These are phyloP conservation scores for Nettapus auritus DNA, from an alignment of 2,113 vertebrate genomes.

Conservation along the genomic window DNA sequence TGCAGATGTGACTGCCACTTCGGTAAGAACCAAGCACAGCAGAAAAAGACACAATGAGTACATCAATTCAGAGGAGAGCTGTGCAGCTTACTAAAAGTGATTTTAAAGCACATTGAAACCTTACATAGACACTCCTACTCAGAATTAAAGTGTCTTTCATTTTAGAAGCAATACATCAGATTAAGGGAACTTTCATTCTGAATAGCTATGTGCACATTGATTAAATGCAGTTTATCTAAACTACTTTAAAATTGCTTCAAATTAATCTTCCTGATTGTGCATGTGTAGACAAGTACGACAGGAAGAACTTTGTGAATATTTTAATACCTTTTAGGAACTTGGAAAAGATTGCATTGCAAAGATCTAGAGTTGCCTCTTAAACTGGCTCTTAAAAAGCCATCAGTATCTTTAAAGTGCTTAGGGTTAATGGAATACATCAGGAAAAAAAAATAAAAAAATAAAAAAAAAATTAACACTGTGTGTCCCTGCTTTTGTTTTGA, in stretches of 20 bases:
- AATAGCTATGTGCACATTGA: not conserved
- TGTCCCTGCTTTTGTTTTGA: not conserved
- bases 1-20: not conserved
- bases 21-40: not conserved
- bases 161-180: not conserved
- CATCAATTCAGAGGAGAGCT: not conserved
- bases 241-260: not conserved
- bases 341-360: not conserved
- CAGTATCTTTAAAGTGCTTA: not conserved
- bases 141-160: not conserved
- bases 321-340: not conserved
- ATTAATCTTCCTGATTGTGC: not conserved
- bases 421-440: not conserved
- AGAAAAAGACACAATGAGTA: not conserved
- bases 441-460: not conserved
- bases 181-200: not conserved
- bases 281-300: not conserved
- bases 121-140: not conserved
- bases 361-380: not conserved
- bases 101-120: not conserved
- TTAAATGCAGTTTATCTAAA: conserved; percentile 2
- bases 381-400: not conserved
- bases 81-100: not conserved
- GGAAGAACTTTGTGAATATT: not conserved
- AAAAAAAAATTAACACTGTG: not conserved